Conservation (phyloP, 2,888 invertebrate species). For the Ornithoptera alexandrae region DNA sequence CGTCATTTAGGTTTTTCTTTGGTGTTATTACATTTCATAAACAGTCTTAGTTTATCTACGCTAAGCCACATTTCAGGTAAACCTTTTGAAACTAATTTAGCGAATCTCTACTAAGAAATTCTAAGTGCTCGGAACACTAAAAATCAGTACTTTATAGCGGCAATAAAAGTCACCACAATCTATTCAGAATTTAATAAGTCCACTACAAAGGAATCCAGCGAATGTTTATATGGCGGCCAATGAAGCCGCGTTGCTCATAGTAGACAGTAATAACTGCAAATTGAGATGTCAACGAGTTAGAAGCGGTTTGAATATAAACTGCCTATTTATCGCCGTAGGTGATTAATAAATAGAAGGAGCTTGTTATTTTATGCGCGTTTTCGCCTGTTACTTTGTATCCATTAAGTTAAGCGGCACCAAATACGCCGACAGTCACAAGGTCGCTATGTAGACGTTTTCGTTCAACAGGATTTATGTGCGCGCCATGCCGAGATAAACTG, state of each 20-base stretch:
- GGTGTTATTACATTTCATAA: not conserved
- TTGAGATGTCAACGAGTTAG: constrained; percentile 67
- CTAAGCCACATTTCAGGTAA: not conserved
- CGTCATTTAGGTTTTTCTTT: too few species aligned
- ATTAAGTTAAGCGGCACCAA: constrained; percentile 14
- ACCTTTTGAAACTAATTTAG: not conserved
- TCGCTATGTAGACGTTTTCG: not conserved
- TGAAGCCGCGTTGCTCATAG: constrained; percentile 35
- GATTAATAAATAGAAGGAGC: constrained; percentile 55
- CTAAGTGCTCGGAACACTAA: constrained; percentile 8
- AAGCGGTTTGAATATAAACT: constrained; percentile 65
- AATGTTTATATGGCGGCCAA: constrained; percentile 33
- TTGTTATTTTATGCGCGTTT: constrained; percentile 59
- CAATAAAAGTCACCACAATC: constrained; percentile 22
- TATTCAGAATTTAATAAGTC: constrained; percentile 22
- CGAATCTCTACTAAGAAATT: constrained; percentile 7
- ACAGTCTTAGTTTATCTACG: not conserved
- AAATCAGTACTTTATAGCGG: constrained; percentile 15
- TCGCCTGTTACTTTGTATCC: constrained; percentile 35
- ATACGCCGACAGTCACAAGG: constrained; percentile 15
- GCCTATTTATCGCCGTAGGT: constrained; percentile 58
- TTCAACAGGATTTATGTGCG: not conserved
- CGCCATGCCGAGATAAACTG: not conserved
- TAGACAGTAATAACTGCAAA: constrained; percentile 50
- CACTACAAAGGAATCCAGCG: constrained; percentile 24